These are phyloP conservation scores for Trachelus iudaicus DNA, from an alignment of 2,888 invertebrate genomes.

Conservation along the genomic window DNA sequence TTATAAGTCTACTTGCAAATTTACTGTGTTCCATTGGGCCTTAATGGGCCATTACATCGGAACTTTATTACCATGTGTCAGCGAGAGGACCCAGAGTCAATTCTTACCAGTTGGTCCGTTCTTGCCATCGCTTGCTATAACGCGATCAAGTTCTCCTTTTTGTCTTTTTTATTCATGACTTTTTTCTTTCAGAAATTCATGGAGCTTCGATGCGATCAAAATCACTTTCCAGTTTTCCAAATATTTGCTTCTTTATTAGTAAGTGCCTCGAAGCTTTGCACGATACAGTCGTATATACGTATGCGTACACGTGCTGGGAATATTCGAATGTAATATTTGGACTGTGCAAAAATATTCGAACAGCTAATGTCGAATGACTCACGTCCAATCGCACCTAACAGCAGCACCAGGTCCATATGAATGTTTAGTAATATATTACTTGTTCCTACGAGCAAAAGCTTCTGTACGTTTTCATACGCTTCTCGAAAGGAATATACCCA, in stretches of 20 bases:
- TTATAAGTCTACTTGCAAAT: background rate
- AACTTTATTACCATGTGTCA: constrained; percentile 30
- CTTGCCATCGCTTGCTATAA: no score
- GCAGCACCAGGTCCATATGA: background rate
- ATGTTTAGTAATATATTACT: background rate
- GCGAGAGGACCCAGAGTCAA: constrained; percentile 26
- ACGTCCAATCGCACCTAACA: background rate
- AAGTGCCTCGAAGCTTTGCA: background rate
- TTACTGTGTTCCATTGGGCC: constrained; percentile 10
- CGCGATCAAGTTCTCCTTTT: no score
- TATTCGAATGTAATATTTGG: background rate
- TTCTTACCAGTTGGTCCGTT: constrained; percentile 10
- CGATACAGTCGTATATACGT: background rate
- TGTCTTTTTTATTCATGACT: no score
- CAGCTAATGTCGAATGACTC: background rate
- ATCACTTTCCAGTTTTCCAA: background rate
- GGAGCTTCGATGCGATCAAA: no score
- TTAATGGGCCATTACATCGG: constrained; percentile 37
- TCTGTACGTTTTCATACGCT: background rate
- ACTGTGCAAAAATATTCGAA: background rate
- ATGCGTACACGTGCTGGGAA: background rate
- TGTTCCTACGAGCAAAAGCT: background rate
- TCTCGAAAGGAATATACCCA: background rate
- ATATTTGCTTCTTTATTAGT: background rate
- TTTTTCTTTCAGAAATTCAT: no score